phyloP scores from a whole-genome alignment of 2,113 vertebrate species.

The Scortum barcoo region DNA sequence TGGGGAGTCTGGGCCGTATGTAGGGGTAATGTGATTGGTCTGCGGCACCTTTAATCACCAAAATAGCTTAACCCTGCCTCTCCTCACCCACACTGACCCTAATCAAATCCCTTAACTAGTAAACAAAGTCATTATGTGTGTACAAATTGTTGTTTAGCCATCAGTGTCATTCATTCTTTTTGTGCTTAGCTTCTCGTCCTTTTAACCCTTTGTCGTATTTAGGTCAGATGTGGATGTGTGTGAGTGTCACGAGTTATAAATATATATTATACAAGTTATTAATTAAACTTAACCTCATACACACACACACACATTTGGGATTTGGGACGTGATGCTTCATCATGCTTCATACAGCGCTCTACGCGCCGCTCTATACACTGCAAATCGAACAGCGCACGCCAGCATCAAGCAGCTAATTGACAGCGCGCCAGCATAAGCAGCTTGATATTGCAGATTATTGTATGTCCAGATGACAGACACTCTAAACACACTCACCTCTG shows the following conservation, averaged over 20 bases:
- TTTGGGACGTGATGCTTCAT: slow-evolving; percentile 12
- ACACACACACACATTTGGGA: no score
- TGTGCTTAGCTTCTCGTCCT: background rate
- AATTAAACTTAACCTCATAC: slow-evolving; percentile 24
- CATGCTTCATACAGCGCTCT: slow-evolving; percentile 4
- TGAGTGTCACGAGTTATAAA: slow-evolving; percentile 19
- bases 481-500: slow-evolving; percentile 88
- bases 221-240: slow-evolving; percentile 28
- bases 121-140: background rate
- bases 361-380: background rate
- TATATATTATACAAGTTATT: no score
- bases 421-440: no score
- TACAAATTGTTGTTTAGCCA: background rate
- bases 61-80: slow-evolving; percentile 58
- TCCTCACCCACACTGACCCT: background rate
- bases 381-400: background rate
- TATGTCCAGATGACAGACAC: background rate
- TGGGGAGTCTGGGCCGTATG: slow-evolving; percentile 40
- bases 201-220: background rate
- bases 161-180: background rate
- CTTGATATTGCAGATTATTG: slow-evolving; percentile 5
- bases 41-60: slow-evolving; percentile 56
- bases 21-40: slow-evolving; percentile 59
- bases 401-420: slow-evolving; percentile 47
- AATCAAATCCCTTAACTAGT: background rate